phyloP scores from a whole-genome alignment of 1,140 invertebrate genomes.

The Heliconius hewitsoni region DNA sequence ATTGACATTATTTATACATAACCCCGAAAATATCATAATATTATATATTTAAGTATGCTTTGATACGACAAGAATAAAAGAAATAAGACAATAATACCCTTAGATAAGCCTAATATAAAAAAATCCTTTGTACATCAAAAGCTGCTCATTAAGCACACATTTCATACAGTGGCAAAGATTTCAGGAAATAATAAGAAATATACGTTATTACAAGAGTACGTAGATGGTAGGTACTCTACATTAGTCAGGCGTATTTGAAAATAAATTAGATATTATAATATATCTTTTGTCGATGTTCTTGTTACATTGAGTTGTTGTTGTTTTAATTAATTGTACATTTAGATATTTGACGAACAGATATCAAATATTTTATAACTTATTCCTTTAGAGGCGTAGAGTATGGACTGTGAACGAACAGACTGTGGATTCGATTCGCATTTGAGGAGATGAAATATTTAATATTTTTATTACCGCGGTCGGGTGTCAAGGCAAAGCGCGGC shows the following conservation, averaged over 20 bases:
- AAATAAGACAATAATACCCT: constrained; percentile 1
- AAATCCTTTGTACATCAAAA: constrained; percentile 4
- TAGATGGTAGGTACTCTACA: background rate
- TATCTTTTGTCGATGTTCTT: background rate
- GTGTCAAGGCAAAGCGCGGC: no score
- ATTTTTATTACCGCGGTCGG: no score
- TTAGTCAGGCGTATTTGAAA: background rate
- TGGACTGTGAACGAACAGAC: no score
- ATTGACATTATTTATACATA: no score
- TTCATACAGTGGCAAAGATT: background rate
- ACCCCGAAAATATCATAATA: no score
- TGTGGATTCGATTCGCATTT: no score
- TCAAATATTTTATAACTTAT: no score
- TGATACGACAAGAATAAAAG: background rate
- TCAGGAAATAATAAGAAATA: constrained; percentile 1
- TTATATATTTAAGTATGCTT: background rate
- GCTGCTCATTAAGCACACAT: background rate
- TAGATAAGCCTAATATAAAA: background rate
- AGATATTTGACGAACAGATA: no score
- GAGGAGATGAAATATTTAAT: no score
- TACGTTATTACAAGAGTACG: background rate
- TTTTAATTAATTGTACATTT: no score
- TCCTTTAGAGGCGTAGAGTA: no score
- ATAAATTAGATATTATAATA: background rate
- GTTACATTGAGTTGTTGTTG: background rate